Base-by-base conservation (phyloP, 2,888 invertebrate genomes). In the Acleris emargana region DNA sequence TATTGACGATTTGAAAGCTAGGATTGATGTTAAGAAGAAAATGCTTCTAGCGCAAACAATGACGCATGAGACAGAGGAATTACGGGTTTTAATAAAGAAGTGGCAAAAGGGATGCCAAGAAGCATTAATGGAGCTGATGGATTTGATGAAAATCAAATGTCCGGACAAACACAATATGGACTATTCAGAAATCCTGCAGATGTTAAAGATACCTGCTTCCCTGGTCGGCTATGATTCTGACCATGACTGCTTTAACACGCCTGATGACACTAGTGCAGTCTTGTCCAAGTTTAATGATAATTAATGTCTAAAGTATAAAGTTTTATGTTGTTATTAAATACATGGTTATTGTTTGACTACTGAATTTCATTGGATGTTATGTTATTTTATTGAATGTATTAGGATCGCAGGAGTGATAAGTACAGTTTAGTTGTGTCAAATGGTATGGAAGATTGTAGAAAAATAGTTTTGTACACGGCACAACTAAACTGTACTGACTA, bases 31-130 rank as follows among this genome's bases (percentile, higher is more conserved):
- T 3, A 94, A 93, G 71, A 89, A 91, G 69, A 87, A 84, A 68
- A 69, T 86, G 7, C 77, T 91, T 1, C 54, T 89, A 59, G 87
- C 87, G 0, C 82, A 84, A 75, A 75, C 85, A 28, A 79, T 86
- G 67, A 83, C 87, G 18, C 84, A 89, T 57, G 93, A 93, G 47
- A 87, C 89, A 0, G 87, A 87, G 68, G 93, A 94, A 74, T 72
- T 94, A 6, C 77, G 88, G 67, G 78, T 69, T 47, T 79, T 93
- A 28, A 93, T 94, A 32, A 87, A 89, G 64, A 93, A 88, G 71
- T 94, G 94, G 94, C 91, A 92, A 70, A 87, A 81, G 61, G 93
- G 93, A 1, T 94, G 94, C 68, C 93, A 93, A 69, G 86, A 87
- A 72, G 94, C 93, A 0, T 75, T 94, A 18, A 82, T 86, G 67